Evolutionary conservation across 2,797 vertebrate genomes (phyloP).

Genomic region (Falco biarmicus): DNA sequence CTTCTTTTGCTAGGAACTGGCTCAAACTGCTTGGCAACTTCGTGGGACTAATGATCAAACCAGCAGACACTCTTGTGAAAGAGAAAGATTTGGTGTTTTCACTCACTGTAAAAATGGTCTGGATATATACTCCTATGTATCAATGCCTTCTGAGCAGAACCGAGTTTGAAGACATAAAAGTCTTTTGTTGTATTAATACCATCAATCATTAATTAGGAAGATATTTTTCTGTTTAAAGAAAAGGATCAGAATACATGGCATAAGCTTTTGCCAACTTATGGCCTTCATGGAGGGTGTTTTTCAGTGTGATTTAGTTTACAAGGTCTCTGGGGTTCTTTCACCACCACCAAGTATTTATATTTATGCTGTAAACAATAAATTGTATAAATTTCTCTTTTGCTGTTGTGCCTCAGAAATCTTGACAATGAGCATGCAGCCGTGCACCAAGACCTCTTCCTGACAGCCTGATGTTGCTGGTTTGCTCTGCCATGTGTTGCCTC

Average conservation of each 20-base stretch:
- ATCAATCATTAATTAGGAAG: not conserved
- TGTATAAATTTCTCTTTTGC: not conserved
- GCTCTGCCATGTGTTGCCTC: not conserved
- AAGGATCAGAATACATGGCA: not conserved
- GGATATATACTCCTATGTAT: not conserved
- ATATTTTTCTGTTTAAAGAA: slow-evolving; percentile 14
- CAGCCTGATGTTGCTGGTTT: not conserved
- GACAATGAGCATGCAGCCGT: not conserved
- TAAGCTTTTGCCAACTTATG: not conserved
- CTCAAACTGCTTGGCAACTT: not conserved
- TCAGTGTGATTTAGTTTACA: not conserved
- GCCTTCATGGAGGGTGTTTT: not conserved
- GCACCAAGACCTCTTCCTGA: not conserved
- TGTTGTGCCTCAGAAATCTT: not conserved
- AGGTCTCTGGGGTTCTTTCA: not conserved
- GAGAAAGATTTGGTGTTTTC: not conserved
- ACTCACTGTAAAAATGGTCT: not conserved
- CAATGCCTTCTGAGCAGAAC: not conserved
- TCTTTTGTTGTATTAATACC: not conserved
- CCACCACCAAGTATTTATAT: not conserved
- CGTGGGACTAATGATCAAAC: not conserved
- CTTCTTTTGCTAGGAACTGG: not conserved
- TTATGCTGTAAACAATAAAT: slow-evolving; percentile 42
- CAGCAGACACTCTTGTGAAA: not conserved
- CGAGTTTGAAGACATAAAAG: not conserved